Evolutionary conservation across 2,797 vertebrate species (phyloP), one percentile per base, ranked within the genome.

Genomic region (Notolabrus celidotus): DNA sequence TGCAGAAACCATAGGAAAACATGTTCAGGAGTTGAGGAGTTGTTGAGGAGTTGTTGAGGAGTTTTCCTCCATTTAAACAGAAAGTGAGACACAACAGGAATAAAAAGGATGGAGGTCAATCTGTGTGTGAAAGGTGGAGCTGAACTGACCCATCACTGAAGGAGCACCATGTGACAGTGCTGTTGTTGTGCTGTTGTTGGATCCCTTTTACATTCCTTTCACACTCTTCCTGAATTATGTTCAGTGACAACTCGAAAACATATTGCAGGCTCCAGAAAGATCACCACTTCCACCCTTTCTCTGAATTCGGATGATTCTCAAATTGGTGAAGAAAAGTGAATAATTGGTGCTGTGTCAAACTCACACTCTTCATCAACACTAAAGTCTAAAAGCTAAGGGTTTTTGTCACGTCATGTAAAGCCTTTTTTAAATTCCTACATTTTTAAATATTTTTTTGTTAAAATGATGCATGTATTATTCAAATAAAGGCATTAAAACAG

Each of bases 1-100:
- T 36, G 19, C 60, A 75, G 53, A 68, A 58, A 59, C 58, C 61
- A 41, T 15, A 63, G 58, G 45, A 25, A 75, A 67, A 79, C 16
- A 43, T 54, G 46, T 69, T 67, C 7, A 41, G 63, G 33, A 10
- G 27, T 34, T 36, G 29, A 34, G 2, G 15, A 19, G 14, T 34
- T 56, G 41, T 33, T 33, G 33, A 36, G 2, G 15, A 19, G 14
- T 34, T 56, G 41, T 33, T 33, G 33, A 36, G 12, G 34, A 36
- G 34, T 36, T 36, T 61, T 57, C 25, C 83, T 16, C 3, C 10
- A 17, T 41, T 23, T 17, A 63, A 20, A 34, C 22, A 27, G 22
- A 2, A 43, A n/a, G 4, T 23, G 3, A 25, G 41, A 53, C 57
- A 19, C 19, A 22, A n/a, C 19, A 23, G 17, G 46, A 31, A 23